Conservation (phyloP, 2,797 vertebrate genomes). For the Pantherophis alleghaniensis region DNA sequence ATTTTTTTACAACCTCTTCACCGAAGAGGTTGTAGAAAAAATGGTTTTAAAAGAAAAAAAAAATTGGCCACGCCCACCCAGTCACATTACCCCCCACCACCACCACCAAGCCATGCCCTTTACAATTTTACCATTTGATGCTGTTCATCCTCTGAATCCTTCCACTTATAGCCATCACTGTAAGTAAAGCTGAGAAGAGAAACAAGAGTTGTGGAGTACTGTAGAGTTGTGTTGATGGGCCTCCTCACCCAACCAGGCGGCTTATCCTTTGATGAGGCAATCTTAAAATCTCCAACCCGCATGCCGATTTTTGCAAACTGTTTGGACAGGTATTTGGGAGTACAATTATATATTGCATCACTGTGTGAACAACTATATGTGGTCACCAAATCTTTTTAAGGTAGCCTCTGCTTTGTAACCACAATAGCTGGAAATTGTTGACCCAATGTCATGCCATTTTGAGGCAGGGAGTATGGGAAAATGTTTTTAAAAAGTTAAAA, state of each 20-base stretch:
- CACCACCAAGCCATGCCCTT: background rate
- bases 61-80: too few species aligned
- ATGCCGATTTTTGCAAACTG: background rate
- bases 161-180: background rate
- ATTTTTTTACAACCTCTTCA: too few species aligned
- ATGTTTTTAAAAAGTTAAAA: too few species aligned
- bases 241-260: background rate
- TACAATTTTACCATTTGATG: background rate
- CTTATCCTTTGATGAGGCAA: background rate
- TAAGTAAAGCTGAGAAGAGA: background rate
- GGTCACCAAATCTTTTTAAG: background rate
- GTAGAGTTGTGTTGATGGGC: background rate
- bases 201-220: background rate
- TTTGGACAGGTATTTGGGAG: background rate
- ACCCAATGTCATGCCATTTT: background rate
- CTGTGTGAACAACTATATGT: background rate
- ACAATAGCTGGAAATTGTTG: background rate
- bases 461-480: background rate
- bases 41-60: too few species aligned
- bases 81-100: too few species aligned
- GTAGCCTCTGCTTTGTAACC: background rate
- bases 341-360: background rate
- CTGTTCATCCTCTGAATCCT: background rate
- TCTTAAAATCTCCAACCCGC: background rate
- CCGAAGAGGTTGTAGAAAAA: too few species aligned